phyloP scores from a whole-genome alignment of 2,797 vertebrate genomes.

The Champsocephalus esox region DNA sequence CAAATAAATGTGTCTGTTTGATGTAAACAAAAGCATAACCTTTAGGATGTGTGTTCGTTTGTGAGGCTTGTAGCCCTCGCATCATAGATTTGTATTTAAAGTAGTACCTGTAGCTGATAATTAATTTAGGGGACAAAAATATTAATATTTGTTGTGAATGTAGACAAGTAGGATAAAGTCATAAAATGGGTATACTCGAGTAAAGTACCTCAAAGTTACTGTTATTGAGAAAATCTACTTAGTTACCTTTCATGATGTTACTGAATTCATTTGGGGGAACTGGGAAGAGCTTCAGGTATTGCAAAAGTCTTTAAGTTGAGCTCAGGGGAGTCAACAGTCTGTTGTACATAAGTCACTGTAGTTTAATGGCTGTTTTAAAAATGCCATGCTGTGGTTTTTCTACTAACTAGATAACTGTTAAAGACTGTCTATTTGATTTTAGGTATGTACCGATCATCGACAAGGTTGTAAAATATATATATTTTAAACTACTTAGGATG shows the following conservation, averaged over 20 bases:
- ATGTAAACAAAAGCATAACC: no score
- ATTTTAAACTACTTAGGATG: neutral
- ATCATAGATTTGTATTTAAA: neutral
- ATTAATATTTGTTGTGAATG: neutral
- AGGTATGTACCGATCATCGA: neutral
- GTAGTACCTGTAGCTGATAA: neutral
- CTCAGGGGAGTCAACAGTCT: neutral
- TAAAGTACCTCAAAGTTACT: neutral
- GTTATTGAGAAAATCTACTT: neutral
- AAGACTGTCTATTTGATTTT: neutral
- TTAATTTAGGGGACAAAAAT: neutral
- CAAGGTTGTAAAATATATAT: neutral
- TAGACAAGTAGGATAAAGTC: neutral
- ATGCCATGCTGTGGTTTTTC: neutral
- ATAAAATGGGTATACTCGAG: neutral
- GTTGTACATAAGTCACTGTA: neutral
- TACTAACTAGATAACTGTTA: neutral
- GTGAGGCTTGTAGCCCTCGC: no score
- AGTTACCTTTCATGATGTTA: neutral
- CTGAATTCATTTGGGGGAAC: neutral
- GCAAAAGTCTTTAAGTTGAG: neutral
- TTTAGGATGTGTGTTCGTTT: no score
- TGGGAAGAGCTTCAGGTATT: neutral
- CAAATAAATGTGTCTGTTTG: no score
- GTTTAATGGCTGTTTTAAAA: neutral